Evolutionary conservation across 2,888 invertebrate genomes (phyloP), one percentile per base, ranked within the genome.

Genomic region (Steinernema carpocapsae): DNA sequence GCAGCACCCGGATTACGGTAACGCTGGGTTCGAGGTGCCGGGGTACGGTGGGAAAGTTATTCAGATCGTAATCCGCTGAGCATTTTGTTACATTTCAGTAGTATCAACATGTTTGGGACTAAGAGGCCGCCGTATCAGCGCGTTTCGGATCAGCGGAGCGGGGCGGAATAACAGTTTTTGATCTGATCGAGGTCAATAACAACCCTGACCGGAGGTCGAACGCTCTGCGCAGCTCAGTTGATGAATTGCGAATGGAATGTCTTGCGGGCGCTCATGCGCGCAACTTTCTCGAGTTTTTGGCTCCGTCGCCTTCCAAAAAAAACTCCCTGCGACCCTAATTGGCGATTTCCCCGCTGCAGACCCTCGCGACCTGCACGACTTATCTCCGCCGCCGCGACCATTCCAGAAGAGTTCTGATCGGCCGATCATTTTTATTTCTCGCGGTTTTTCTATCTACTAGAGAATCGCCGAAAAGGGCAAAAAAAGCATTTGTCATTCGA

Each of bases 401-500:
- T 64, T 64, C 64, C 29, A 24, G 3, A 24, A 1, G 52, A 14
- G 48, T 37, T 37, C 48, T 48, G n/a, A 48, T 26, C 56, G 56
- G 2, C 22, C 56, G 26, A 26, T 24, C 4, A 37, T 64, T 64
- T 64, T 26, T 22, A 24, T 64, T 64, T 64, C 64, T 17, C 19
- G 24, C 64, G 64, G 32, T 64, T 64, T 32, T 64, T 64, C 64
- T 17, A 64, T 64, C 64, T 12, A 64, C 29, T 1, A 6, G 64
- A 32, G 29, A 64, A 64, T 64, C 64, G 29, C 12, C 64, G 64
- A 64, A 64, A 56, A 64, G 64, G 64, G 64, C 64, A 64, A 64
- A 64, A 43, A 64, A 64, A 17, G 32, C 29, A 32, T 32, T 32
- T 14, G 32, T 17, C 32, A 29, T 4, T 32, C 4, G 64, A 22